phyloP scores from a whole-genome alignment of 2,888 invertebrate genomes.

The Ellobium chinense region DNA sequence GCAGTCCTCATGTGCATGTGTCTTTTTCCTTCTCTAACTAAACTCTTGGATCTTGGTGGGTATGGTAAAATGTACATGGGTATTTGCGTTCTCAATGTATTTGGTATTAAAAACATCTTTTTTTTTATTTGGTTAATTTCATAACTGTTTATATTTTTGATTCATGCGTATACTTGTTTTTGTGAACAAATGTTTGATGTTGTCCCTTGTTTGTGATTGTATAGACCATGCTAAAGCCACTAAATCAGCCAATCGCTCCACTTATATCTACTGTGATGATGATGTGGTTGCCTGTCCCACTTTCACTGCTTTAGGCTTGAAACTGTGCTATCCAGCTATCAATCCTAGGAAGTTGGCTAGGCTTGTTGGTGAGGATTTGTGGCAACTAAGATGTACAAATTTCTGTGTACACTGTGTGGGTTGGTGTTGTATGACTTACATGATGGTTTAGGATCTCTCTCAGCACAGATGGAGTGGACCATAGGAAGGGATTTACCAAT shows the following conservation, averaged over 20 bases:
- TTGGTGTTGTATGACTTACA: too few species aligned
- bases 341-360: constrained; percentile 49
- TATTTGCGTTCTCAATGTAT: too few species aligned
- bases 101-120: too few species aligned
- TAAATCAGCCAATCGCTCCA: constrained; percentile 43
- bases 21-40: background rate
- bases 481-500: too few species aligned
- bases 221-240: constrained; percentile 45
- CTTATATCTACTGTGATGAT: constrained; percentile 51
- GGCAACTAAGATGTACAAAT: too few species aligned
- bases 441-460: too few species aligned
- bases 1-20: too few species aligned
- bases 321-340: constrained; percentile 49
- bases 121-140: background rate
- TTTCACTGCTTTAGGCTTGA: constrained; percentile 47
- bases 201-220: background rate
- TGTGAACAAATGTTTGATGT: background rate
- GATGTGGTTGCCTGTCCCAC: constrained; percentile 47
- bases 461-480: too few species aligned
- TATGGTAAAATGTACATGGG: background rate
- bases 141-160: background rate
- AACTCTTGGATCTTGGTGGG: constrained; percentile 28
- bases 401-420: too few species aligned
- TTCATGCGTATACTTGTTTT: too few species aligned
- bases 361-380: constrained; percentile 44